Percentiles rank a stretch among this genome's conserved stretches.
phyloP scores from a whole-genome alignment of 92 coral and sea anemone genomes.

The Parazoanthus darwini region DNA sequence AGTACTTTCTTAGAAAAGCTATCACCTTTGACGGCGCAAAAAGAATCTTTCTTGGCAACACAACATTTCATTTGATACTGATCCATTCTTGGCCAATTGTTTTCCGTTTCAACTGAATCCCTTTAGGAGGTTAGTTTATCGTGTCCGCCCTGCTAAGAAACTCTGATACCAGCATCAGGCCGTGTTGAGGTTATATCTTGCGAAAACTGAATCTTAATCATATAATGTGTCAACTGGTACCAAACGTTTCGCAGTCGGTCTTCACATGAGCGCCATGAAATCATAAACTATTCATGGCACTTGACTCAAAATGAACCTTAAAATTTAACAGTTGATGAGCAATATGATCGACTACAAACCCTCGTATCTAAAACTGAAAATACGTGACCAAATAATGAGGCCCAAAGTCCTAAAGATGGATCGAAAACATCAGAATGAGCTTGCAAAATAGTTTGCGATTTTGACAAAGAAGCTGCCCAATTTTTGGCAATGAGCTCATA shows the following conservation, averaged over 20 bases:
- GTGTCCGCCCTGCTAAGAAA: no score
- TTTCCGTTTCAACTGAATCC: no score
- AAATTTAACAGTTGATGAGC: not conserved
- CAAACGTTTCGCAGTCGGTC: slow-evolving; percentile 7
- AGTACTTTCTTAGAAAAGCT: no score
- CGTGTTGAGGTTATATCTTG: not conserved
- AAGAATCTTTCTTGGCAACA: no score
- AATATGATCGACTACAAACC: not conserved
- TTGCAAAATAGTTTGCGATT: not conserved
- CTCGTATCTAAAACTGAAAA: not conserved
- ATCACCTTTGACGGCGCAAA: no score
- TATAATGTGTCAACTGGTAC: slow-evolving; percentile 27
- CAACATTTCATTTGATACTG: no score
- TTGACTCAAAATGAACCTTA: not conserved
- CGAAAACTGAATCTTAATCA: not conserved
- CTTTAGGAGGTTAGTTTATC: no score
- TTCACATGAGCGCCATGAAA: slow-evolving; percentile 13
- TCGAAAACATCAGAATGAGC: not conserved
- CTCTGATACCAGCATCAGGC: no score
- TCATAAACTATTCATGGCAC: slow-evolving; percentile 45
- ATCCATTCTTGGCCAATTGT: no score
- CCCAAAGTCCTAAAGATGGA: not conserved
- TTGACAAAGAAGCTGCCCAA: not conserved
- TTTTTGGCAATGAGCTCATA: not conserved
- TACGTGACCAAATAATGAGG: not conserved